These are phyloP conservation scores for Anas georgica DNA, from an alignment of 2,797 vertebrate genomes.

Conservation along the genomic window DNA sequence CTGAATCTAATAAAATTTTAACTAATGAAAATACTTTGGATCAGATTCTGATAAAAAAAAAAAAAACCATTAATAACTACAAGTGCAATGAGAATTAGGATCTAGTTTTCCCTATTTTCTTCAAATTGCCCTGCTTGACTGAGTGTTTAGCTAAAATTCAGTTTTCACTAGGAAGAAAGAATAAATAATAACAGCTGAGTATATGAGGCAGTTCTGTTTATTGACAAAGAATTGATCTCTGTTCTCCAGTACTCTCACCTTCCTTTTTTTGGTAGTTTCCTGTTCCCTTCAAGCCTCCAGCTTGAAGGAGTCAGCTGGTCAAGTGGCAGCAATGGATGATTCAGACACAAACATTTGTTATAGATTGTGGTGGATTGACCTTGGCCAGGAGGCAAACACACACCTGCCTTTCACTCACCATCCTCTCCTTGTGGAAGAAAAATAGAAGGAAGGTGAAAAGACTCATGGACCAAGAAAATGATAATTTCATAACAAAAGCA, in stretches of 20 bases:
- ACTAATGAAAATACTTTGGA: not conserved
- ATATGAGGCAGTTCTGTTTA: not conserved
- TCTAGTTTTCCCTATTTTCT: not conserved
- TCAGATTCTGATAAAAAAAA: not conserved
- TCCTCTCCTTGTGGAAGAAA: not conserved
- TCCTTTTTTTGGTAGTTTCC: not conserved
- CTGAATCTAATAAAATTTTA: not conserved
- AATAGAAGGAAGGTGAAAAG: not conserved
- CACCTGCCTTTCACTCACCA: not conserved
- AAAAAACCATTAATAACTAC: not conserved
- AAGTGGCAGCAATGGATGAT: not conserved
- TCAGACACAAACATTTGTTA: not conserved
- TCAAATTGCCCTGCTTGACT: not conserved
- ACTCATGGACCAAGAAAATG: fast-evolving
- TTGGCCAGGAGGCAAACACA: not conserved
- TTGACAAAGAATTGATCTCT: not conserved
- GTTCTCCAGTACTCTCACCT: not conserved
- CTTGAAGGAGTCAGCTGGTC: not conserved
- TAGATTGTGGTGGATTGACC: not conserved
- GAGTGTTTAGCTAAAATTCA: not conserved
- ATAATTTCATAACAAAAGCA: not conserved
- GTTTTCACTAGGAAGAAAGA: not conserved
- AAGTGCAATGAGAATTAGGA: not conserved
- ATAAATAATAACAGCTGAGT: not conserved
- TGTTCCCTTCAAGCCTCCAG: not conserved